Base-by-base conservation (phyloP, 1,140 invertebrate genomes). In the Laupala kohalensis region DNA sequence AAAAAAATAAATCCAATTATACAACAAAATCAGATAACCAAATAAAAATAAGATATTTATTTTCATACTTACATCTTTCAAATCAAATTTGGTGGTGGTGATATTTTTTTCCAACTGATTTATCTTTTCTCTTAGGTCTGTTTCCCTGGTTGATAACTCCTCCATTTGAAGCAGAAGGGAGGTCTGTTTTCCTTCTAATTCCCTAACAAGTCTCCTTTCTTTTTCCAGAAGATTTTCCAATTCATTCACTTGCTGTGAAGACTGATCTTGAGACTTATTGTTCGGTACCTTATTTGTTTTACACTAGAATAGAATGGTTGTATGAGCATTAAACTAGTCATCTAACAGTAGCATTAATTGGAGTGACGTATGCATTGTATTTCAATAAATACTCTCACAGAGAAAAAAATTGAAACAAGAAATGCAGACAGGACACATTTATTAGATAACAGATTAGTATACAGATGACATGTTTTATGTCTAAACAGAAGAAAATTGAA, bases 61-160 rank as follows among this genome's bases (percentile, higher is more conserved):
- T 26, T 26, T 15, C 25, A 25, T 1, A 2, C 67, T 64, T 75
- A 86, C 88, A 80, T 97, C 95, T 81, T 95, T 96, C 37, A 94
- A 85, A 78, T 93, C 94, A 81, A 96, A 94, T 78, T 90, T 89
- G 0, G 95, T 79, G 71, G 95, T 81, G 6, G 93, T 91, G 72
- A 96, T 77, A 76, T 90, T 90, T 79, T 93, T 94, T 77, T 97
- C 94, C 71, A 92, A 86, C 68, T 91, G 88, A 19, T 86, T 85
- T 69, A 89, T 86, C 73, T 96, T 92, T 75, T 91, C 88, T 74
- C 92, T 87, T 69, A 92, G 78, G 74, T 90, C 87, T 15, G 83
- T 81, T 79, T 95, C 93, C 28, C 89, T 85, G 75, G 88, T 86
- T 4, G 86, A 86, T 74, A 92, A 81, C 74, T 85, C 84, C 77